Base-by-base conservation (phyloP, 1,140 invertebrate species). In the Apis cerana region DNA sequence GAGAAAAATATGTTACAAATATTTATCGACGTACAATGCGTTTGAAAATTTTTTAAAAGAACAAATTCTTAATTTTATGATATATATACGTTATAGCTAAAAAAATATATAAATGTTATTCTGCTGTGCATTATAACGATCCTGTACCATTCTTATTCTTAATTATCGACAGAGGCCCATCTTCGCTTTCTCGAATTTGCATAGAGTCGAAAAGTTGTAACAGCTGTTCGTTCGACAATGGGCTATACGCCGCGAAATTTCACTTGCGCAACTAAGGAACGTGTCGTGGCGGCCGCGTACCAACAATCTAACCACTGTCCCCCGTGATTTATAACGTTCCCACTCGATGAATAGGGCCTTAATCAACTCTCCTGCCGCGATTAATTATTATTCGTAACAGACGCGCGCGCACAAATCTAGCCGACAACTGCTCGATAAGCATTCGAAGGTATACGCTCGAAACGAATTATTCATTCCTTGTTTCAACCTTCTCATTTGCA, bases 361-460 rank as follows among this genome's bases (percentile, higher is more conserved):
- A 81, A 84, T 84, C 79, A 82, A 75, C 83, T 82, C 79, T 70
- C 72, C 65, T 19, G 52, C 65, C 58, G 67, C 65, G 79, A 84
- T 84, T 84, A 84, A 84, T 84, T 84, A 75, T 84, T 82, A 84
- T 84, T 82, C 79, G 65, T 62, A 76, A 70, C 58, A 27, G 80
- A 59, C 79, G 5, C 13, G 43, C 54, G 56, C 21, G 56, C 43
- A 21, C 21, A 33, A 23, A 21, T 23, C 23, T 9, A 56, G 11
- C 19, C 1, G 61, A 9, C 8, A 2, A 54, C 68, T 43, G 33
- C 23, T 50, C 77, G 21, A 61, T 72, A 21, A n/a, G 43, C 54
- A 43, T 80, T 62, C 7, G 12, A 27, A 23, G n/a, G 27, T 10
- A 11, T 21, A 3, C 11, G 5, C 43, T 48, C 4, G 8, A n/a